Base-by-base conservation (phyloP, 2,888 invertebrate species). In the Lycocerus yunnanus region DNA sequence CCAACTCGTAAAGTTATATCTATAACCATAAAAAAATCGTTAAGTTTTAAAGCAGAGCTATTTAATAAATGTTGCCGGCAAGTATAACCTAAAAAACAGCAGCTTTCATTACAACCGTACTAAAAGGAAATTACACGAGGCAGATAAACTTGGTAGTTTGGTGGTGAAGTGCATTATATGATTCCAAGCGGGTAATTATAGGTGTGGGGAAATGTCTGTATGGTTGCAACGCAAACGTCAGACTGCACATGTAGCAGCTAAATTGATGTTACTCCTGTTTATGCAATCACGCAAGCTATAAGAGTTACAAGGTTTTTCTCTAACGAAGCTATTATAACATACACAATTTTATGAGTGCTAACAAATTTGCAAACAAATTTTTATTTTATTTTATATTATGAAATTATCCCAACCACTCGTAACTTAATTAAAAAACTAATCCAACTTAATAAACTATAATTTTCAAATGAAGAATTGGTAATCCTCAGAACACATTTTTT, bases 71-170 rank as follows among this genome's bases (percentile, higher is more conserved):
- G 65, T 10, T 71, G 66, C 59, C 58, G 71, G 61, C 58, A 20
- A 71, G 66, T 71, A 60, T 24, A 59, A 18, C 71, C 21, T 66
- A 66, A 72, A 67, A 66, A 67, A 24, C 61, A 15, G 24, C 24
- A 58, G 66, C 59, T 72, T 66, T 72, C 72, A 72, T 72, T 72
- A 72, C 61, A 68, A 66, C 58, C 16, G 69, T 58, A 66, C 66
- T 73, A 73, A 73, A 69, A 73, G 73, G 73, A 73, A 73, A 69
- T 73, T 69, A 69, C 66, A 20, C 66, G 58, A 66, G 73, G 66
- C 73, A 69, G 69, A 69, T 69, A 73, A 69, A 73, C 69, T 66
- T 66, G 59, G 59, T 66, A 69, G 69, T 73, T 73, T 59, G 66
- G 66, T 66, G 59, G 69, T 69, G 73, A 58, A 58, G 73, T 69